Conservation (phyloP, 2,888 invertebrate species). For the Chesias legatella region DNA sequence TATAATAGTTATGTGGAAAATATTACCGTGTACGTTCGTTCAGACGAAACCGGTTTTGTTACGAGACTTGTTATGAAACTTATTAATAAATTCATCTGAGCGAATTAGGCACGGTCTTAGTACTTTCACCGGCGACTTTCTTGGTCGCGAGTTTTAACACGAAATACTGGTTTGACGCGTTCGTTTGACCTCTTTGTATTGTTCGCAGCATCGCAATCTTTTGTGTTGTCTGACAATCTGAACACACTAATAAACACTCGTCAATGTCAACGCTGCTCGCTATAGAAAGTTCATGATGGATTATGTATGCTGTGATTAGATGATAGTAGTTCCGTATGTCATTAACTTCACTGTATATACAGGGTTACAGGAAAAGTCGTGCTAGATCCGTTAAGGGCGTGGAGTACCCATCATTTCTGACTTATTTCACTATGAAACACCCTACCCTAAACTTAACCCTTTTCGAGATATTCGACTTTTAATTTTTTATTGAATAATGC, state of each 20-base stretch:
- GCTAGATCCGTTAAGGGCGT: too few relatives aligned
- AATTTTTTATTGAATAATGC: too few relatives aligned
- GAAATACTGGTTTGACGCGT: slow-evolving; percentile 57
- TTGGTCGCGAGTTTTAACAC: slow-evolving; percentile 46
- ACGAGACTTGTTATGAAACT: slow-evolving; percentile 67
- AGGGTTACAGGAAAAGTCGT: too few relatives aligned
- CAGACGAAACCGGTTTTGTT: slow-evolving; percentile 59
- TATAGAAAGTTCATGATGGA: slow-evolving; percentile 36
- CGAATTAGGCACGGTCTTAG: slow-evolving; percentile 58
- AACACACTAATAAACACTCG: slow-evolving; percentile 40
- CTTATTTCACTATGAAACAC: too few relatives aligned
- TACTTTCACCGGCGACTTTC: slow-evolving; percentile 75
- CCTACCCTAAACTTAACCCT: too few relatives aligned
- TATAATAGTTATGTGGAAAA: slow-evolving; percentile 48
- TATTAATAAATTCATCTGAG: slow-evolving; percentile 58
- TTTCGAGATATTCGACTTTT: too few relatives aligned
- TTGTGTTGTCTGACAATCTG: slow-evolving; percentile 47
- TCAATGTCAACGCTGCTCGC: slow-evolving; percentile 47
- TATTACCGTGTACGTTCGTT: slow-evolving; percentile 35
- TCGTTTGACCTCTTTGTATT: slow-evolving; percentile 63
- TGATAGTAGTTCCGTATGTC: too few relatives aligned
- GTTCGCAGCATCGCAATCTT: slow-evolving; percentile 47
- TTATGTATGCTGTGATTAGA: not conserved
- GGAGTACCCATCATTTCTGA: too few relatives aligned
- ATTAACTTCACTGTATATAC: too few relatives aligned